Evolutionary conservation across 2,797 vertebrate genomes (phyloP).

Genomic region (Falco peregrinus): DNA sequence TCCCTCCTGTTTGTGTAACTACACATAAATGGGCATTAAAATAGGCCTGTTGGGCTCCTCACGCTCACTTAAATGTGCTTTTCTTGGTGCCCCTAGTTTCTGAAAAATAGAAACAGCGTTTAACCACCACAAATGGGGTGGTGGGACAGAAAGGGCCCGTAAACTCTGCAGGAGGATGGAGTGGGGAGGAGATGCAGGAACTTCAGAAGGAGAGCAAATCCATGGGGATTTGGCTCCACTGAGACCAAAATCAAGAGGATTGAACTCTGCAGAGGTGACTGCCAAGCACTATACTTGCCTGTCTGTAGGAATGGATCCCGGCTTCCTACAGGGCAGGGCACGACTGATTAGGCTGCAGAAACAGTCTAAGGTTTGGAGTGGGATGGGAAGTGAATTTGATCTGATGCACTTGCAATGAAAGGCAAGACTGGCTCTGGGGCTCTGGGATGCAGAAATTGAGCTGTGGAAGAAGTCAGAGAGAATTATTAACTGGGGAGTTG

Average conservation of each 20-base stretch:
- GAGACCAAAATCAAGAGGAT: neutral
- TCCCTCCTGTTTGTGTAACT: neutral
- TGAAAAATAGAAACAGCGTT: neutral
- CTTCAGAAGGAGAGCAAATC: neutral
- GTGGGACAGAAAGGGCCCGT: neutral
- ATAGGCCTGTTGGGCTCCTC: neutral
- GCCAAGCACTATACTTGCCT: neutral
- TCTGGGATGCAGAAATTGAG: neutral
- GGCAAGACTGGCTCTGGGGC: neutral
- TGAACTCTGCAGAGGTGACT: neutral
- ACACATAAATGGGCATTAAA: neutral
- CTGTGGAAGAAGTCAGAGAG: neutral
- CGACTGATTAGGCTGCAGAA: neutral
- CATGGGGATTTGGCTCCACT: rapidly evolving
- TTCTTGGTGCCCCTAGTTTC: neutral
- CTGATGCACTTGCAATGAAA: neutral
- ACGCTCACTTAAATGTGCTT: neutral
- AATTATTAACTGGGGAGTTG: neutral
- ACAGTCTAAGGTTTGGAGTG: neutral
- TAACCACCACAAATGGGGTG: neutral
- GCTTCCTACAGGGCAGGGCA: neutral
- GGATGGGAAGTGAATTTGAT: neutral
- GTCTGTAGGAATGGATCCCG: neutral
- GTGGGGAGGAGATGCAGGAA: neutral
- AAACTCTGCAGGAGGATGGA: neutral